These are phyloP conservation scores for Sander lucioperca DNA, from an alignment of 2,113 vertebrate species.

Conservation along the genomic window DNA sequence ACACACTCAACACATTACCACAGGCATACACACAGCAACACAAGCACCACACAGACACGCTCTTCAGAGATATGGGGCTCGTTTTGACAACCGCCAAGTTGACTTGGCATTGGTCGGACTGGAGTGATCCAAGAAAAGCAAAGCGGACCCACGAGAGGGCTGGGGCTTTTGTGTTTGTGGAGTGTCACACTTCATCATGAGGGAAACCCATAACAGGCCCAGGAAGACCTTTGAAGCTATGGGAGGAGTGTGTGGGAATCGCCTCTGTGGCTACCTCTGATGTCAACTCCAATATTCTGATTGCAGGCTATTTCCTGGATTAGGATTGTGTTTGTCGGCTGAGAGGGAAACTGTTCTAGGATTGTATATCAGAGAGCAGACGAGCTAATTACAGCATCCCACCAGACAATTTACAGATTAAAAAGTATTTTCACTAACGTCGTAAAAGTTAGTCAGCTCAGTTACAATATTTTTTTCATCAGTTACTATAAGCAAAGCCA, in stretches of 20 bases:
- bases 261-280: constrained; percentile 87
- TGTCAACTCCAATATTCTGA: constrained; percentile 92
- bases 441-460: constrained; percentile 5
- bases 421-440: constrained; percentile 48
- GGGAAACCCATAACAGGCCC: constrained; percentile 92
- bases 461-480: constrained; percentile 20
- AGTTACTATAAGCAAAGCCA: background rate
- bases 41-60: constrained; percentile 35
- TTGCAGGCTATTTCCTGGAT: constrained; percentile 88
- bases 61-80: constrained; percentile 91
- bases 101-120: constrained; percentile 92
- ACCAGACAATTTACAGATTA: constrained; percentile 73
- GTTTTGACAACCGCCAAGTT: constrained; percentile 94
- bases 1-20: constrained; percentile 62
- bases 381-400: constrained; percentile 76
- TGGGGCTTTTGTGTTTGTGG: constrained; percentile 95
- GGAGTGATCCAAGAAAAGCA: constrained; percentile 84
- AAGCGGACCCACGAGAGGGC: constrained; percentile 90
- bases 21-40: constrained; percentile 48
- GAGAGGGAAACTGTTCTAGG: constrained; percentile 81
- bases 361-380: constrained; percentile 86
- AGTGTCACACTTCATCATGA: constrained; percentile 97
- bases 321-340: constrained; percentile 87
- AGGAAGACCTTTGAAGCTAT: constrained; percentile 92
- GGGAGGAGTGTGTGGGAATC: constrained; percentile 85